Percentiles rank a stretch among this genome's conserved stretches.
These are phyloP conservation scores for Elgaria multicarinata DNA, from an alignment of 2,113 vertebrate genomes.

Conservation along the genomic window DNA sequence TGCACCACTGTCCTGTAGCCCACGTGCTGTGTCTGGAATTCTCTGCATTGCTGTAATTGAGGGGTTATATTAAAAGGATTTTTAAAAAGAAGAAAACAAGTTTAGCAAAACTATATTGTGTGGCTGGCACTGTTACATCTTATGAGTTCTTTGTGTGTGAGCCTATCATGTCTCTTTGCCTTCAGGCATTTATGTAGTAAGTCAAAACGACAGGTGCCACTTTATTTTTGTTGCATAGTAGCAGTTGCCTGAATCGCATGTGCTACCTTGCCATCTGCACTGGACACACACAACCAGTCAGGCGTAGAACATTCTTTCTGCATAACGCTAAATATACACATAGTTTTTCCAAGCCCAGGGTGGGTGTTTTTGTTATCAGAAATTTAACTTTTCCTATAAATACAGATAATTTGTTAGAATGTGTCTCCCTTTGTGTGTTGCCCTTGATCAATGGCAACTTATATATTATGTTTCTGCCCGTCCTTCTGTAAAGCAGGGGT, in stretches of 20 bases:
- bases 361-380: neutral
- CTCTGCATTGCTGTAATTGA: neutral
- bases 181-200: slow-evolving; percentile 17
- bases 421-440: neutral
- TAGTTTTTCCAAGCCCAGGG: neutral
- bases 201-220: slow-evolving; percentile 19
- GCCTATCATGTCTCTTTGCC: neutral
- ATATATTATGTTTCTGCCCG: too few species aligned
- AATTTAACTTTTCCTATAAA: neutral
- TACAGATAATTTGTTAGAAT: neutral
- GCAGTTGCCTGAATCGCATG: slow-evolving; percentile 5
- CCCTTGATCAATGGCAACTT: neutral
- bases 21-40: neutral
- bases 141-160: neutral
- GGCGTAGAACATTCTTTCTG: neutral
- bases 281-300: neutral
- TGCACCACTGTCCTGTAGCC: too few species aligned
- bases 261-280: slow-evolving; percentile 11
- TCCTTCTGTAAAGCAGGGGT: too few species aligned
- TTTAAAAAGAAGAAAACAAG: neutral
- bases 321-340: slow-evolving; percentile 4
- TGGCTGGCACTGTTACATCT: neutral
- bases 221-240: slow-evolving; percentile 33
- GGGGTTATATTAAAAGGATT: neutral
- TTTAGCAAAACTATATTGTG: neutral